Percentiles rank a stretch among this genome's conserved stretches.
phyloP scores from a whole-genome alignment of 2,113 vertebrate species.

The Anser brachyrhynchus region DNA sequence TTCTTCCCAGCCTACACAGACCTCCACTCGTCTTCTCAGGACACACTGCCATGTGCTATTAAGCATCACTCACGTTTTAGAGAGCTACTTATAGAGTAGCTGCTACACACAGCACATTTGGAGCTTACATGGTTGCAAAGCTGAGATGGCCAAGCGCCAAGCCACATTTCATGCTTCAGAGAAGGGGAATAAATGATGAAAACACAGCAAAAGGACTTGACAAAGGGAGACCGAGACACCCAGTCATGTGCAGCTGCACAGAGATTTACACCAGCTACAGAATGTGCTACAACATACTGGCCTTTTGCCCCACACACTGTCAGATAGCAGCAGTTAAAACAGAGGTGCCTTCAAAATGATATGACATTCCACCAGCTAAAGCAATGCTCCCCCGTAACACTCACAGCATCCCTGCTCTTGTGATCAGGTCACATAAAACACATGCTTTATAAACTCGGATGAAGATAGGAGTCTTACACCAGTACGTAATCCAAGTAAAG shows the following conservation, averaged over 20 bases:
- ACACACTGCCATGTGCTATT: background rate
- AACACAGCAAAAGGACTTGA: constrained; percentile 60
- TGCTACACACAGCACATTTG: constrained; percentile 65
- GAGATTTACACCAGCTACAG: constrained; percentile 63
- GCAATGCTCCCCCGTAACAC: background rate
- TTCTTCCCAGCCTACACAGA: background rate
- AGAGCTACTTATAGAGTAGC: constrained; percentile 21
- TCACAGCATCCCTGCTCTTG: background rate
- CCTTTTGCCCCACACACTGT: constrained; percentile 47
- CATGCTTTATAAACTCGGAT: background rate
- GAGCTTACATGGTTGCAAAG: constrained; percentile 58
- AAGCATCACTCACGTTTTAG: constrained; percentile 13
- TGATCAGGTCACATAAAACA: background rate
- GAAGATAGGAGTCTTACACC: background rate
- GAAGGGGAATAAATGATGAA: constrained; percentile 67
- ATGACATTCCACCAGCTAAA: background rate
- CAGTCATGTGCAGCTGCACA: constrained; percentile 61
- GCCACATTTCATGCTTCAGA: constrained; percentile 69
- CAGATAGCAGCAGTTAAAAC: background rate
- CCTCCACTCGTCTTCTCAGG: background rate
- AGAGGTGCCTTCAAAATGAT: constrained; percentile 30
- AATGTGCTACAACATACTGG: constrained; percentile 64
- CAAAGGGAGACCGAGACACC: constrained; percentile 54
- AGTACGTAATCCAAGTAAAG: background rate
- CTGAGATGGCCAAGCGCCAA: constrained; percentile 59